Evolutionary conservation across 2,888 invertebrate species (phyloP).

Genomic region (Polylopha cassiicola): DNA sequence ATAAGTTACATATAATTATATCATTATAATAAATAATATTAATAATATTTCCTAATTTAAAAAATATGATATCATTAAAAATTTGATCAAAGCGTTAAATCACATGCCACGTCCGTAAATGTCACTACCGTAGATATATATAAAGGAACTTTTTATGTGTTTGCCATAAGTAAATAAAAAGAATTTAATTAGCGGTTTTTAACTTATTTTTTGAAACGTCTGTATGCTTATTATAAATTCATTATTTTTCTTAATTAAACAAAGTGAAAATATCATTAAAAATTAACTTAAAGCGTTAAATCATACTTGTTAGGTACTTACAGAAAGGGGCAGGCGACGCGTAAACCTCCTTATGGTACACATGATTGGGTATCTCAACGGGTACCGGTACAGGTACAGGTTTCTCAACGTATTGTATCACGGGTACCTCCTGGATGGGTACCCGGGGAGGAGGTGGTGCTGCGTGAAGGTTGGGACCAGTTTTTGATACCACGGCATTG

Average conservation of each 20-base stretch:
- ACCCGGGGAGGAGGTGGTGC: conserved; percentile 39
- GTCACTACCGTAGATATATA: no score
- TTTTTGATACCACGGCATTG: conserved; percentile 75
- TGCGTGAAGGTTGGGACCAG: conserved; percentile 67
- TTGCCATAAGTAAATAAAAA: no score
- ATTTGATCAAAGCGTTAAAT: no score
- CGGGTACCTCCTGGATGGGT: conserved; percentile 18
- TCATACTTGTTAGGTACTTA: conserved; percentile 30
- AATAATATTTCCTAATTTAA: no score
- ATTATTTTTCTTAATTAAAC: not conserved
- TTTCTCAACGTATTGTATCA: conserved; percentile 22
- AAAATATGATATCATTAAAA: no score
- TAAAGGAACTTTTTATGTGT: no score
- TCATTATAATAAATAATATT: no score
- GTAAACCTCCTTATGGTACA: conserved; percentile 37
- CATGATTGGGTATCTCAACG: conserved; percentile 46
- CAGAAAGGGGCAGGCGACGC: conserved; percentile 40
- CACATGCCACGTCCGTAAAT: no score
- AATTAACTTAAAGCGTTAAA: not conserved
- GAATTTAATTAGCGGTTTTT: no score
- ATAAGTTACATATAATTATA: no score
- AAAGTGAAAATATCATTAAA: not conserved
- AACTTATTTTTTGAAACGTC: no score
- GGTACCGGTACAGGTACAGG: conserved; percentile 40
- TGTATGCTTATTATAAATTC: no score